phyloP scores from a whole-genome alignment of 1,140 invertebrate species.

The Bombus impatiens region DNA sequence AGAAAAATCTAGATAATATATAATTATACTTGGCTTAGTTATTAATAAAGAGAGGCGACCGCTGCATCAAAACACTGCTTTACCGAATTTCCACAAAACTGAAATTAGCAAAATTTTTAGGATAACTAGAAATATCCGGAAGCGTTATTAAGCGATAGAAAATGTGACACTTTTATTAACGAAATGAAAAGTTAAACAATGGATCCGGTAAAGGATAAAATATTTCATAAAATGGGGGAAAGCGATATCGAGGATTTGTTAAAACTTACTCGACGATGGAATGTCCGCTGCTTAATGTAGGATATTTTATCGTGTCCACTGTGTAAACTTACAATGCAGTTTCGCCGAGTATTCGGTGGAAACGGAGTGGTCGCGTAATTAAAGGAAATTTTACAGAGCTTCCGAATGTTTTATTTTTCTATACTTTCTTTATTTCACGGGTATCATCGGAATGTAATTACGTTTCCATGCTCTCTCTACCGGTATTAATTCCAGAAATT shows the following conservation, averaged over 20 bases:
- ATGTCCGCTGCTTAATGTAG: background rate
- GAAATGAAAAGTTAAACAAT: slow-evolving; percentile 17
- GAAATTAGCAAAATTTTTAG: background rate
- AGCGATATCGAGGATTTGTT: slow-evolving; percentile 10
- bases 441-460: slow-evolving; percentile 32
- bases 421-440: background rate
- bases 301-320: background rate
- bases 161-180: background rate
- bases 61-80: too few species aligned
- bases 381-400: background rate
- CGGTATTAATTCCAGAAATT: slow-evolving; percentile 21
- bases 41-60: background rate
- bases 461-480: too few species aligned
- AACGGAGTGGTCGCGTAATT: slow-evolving; percentile 13
- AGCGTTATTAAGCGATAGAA: background rate
- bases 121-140: too few species aligned
- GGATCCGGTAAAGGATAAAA: background rate
- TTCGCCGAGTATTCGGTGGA: background rate
- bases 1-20: background rate
- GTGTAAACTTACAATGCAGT: slow-evolving; percentile 19
- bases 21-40: background rate
- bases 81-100: background rate
- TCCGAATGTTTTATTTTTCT: background rate
- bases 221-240: slow-evolving; percentile 5
- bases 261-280: background rate